Evolutionary conservation across 1,140 invertebrate genomes (phyloP).

Genomic region (Drosophila nebulosa): DNA sequence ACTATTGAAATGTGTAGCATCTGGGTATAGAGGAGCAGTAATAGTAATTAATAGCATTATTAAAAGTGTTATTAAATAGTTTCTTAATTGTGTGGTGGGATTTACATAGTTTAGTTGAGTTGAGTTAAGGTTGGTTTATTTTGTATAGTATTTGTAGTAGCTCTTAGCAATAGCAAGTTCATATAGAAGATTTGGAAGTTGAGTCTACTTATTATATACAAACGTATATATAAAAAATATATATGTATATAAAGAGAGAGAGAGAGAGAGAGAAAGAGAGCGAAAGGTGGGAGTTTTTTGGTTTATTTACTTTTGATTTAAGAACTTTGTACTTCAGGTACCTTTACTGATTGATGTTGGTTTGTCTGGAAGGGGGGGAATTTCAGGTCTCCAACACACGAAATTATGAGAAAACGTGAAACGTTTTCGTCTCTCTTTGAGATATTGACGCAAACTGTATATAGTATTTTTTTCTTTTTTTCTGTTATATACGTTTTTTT

Average conservation of each 20-base stretch:
- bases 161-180: slow-evolving; percentile 24
- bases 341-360: slow-evolving; percentile 58
- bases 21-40: not conserved
- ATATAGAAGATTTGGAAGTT: slow-evolving; percentile 26
- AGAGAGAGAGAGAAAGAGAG: slow-evolving; percentile 39
- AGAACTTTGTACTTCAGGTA: slow-evolving; percentile 46
- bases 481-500: slow-evolving; percentile 21
- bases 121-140: not conserved
- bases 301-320: not conserved
- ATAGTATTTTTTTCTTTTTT: slow-evolving; percentile 18
- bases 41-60: not conserved
- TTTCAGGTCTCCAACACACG: not conserved
- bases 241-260: slow-evolving; percentile 8
- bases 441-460: slow-evolving; percentile 34
- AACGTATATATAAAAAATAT: not conserved
- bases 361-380: slow-evolving; percentile 5
- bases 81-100: not conserved
- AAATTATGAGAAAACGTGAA: not conserved
- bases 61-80: not conserved
- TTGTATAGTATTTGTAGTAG: slow-evolving; percentile 28
- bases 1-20: not conserved
- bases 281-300: slow-evolving; percentile 31
- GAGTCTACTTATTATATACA: slow-evolving; percentile 17
- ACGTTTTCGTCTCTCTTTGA: slow-evolving; percentile 10
- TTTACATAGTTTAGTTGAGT: slow-evolving; percentile 4